These are phyloP conservation scores for Drosophila oshimai DNA, from an alignment of 1,140 invertebrate genomes.

Conservation along the genomic window DNA sequence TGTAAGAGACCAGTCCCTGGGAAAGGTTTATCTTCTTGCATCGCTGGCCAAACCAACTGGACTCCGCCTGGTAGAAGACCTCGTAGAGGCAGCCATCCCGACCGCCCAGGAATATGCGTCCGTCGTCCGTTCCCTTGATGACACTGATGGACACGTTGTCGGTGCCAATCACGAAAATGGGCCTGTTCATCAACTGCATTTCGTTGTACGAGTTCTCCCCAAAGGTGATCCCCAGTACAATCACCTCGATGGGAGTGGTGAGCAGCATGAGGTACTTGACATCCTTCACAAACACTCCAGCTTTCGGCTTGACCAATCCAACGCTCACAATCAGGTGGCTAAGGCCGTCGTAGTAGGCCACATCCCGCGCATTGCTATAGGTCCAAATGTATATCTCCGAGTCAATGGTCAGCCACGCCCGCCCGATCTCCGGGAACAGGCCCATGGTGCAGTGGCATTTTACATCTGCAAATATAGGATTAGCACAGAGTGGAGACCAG, in stretches of 20 bases:
- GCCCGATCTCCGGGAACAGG: constrained; percentile 96
- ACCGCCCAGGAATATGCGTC: constrained; percentile 97
- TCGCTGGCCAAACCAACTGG: constrained; percentile 96
- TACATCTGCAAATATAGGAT: constrained; percentile 86
- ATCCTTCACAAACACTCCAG: constrained; percentile 93
- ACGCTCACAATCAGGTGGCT: constrained; percentile 95
- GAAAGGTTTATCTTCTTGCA: constrained; percentile 98
- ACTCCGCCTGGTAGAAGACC: constrained; percentile 95
- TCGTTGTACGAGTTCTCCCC: constrained; percentile 85
- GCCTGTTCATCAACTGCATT: constrained; percentile 96
- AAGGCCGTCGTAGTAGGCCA: constrained; percentile 96
- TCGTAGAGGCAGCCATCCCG: constrained; percentile 98
- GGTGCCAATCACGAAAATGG: constrained; percentile 95
- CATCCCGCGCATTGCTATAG: constrained; percentile 94
- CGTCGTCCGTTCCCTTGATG: constrained; percentile 91
- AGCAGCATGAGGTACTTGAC: constrained; percentile 96
- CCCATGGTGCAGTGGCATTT: constrained; percentile 98
- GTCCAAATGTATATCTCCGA: constrained; percentile 98
- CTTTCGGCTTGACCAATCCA: constrained; percentile 92
- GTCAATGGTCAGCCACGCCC: constrained; percentile 98
- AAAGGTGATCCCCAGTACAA: constrained; percentile 86
- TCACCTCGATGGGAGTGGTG: constrained; percentile 96
- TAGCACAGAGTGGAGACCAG: neutral
- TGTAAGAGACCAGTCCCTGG: constrained; percentile 91
- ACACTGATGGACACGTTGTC: constrained; percentile 94